Percentiles rank a stretch among this genome's conserved stretches.
Evolutionary conservation across 2,797 vertebrate genomes (phyloP).

Genomic region (Sphenodon punctatus): DNA sequence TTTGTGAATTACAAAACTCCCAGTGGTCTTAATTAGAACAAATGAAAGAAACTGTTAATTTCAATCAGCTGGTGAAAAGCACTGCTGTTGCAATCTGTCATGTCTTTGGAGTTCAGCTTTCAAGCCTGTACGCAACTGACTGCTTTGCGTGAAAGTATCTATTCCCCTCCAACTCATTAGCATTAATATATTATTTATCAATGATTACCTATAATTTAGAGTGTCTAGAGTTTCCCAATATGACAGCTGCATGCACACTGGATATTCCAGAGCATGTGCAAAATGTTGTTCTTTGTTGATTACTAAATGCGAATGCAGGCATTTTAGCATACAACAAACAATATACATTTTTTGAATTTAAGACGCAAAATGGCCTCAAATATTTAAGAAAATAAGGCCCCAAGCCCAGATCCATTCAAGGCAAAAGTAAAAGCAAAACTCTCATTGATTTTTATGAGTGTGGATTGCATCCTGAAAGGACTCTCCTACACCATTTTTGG

Average conservation of each 20-base stretch:
- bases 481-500: no score
- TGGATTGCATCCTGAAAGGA: no score
- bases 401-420: no score
- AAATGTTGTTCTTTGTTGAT: neutral
- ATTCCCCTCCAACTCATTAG: conserved; percentile 68
- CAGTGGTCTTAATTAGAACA: conserved; percentile 76
- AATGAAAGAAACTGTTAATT: conserved; percentile 79
- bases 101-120: conserved; percentile 64
- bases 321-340: no score
- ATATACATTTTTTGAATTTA: neutral
- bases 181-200: conserved; percentile 65
- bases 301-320: no score
- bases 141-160: conserved; percentile 63
- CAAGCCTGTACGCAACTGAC: conserved; percentile 45
- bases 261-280: neutral
- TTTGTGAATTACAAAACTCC: conserved; percentile 78
- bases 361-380: neutral
- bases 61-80: conserved; percentile 69
- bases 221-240: neutral
- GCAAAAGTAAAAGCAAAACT: no score
- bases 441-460: no score
- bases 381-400: no score
- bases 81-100: conserved; percentile 65
- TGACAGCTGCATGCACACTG: neutral
- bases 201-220: conserved; percentile 51